Evolutionary conservation across 2,888 invertebrate species (phyloP).

Genomic region (Leptinotarsa juncta): DNA sequence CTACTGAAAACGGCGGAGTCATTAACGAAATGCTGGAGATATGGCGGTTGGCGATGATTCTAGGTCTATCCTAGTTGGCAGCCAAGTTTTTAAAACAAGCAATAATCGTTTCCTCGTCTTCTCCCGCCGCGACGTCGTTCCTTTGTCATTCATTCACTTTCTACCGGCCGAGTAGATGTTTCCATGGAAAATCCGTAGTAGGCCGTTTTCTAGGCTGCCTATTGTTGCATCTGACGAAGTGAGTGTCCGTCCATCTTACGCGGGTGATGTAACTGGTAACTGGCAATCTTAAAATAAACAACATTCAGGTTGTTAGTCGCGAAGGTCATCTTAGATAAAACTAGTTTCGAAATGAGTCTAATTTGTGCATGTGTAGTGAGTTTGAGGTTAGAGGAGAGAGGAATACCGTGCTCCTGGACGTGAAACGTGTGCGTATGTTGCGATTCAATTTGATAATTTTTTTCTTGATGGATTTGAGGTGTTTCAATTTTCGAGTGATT

Average conservation of each 20-base stretch:
- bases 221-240: slow-evolving; percentile 16
- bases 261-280: slow-evolving; percentile 37
- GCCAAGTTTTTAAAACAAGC: slow-evolving; percentile 10
- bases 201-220: slow-evolving; percentile 13
- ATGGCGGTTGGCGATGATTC: background rate
- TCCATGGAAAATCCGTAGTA: slow-evolving; percentile 25
- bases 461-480: background rate
- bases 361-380: slow-evolving; percentile 32
- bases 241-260: slow-evolving; percentile 21
- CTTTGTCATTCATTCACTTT: slow-evolving; percentile 20
- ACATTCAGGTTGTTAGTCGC: slow-evolving; percentile 37
- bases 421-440: slow-evolving; percentile 20
- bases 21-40: background rate
- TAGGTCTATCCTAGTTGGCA: slow-evolving; percentile 10
- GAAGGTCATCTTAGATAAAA: slow-evolving; percentile 39
- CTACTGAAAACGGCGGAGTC: background rate
- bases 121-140: background rate
- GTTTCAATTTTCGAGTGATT: too few species aligned
- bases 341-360: slow-evolving; percentile 39
- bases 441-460: background rate
- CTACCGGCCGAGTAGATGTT: slow-evolving; percentile 17
- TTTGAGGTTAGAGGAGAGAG: slow-evolving; percentile 23
- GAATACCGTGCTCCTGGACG: slow-evolving; percentile 6
- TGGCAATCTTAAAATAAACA: slow-evolving; percentile 39
- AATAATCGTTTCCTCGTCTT: slow-evolving; percentile 1